Conservation (phyloP, 2,888 invertebrate genomes). For the Lithosia quadra region DNA sequence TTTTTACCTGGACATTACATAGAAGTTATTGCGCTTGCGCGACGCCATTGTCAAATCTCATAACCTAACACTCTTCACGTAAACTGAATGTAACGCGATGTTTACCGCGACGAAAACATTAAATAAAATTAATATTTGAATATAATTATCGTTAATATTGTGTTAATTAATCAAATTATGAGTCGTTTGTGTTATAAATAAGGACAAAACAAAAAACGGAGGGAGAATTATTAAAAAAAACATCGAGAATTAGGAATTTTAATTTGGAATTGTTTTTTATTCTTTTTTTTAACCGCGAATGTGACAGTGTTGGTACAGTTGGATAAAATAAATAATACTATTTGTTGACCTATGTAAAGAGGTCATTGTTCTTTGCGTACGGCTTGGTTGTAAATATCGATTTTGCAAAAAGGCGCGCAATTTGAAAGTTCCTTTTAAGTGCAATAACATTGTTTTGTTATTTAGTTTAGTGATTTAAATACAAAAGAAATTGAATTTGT, state of each 20-base stretch:
- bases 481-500: background rate
- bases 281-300: constrained; percentile 18
- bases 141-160: constrained; percentile 7
- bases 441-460: constrained; percentile 20
- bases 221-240: constrained; percentile 25
- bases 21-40: constrained; percentile 75
- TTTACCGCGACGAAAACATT: constrained; percentile 38
- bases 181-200: constrained; percentile 30
- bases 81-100: constrained; percentile 61
- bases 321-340: constrained; percentile 38
- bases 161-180: constrained; percentile 12
- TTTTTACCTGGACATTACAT: constrained; percentile 57
- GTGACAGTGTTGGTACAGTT: constrained; percentile 21
- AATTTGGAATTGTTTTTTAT: constrained; percentile 46
- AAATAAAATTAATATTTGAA: constrained; percentile 22
- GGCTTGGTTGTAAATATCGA: constrained; percentile 75
- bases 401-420: constrained; percentile 74
- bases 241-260: constrained; percentile 23
- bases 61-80: constrained; percentile 66
- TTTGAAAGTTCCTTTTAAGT: constrained; percentile 53
- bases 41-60: constrained; percentile 73
- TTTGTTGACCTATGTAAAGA: constrained; percentile 56
- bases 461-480: background rate
- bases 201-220: constrained; percentile 31
- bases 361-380: constrained; percentile 73